Evolutionary conservation across 2,888 invertebrate genomes (phyloP).

Genomic region (Eupelmus urozonus): DNA sequence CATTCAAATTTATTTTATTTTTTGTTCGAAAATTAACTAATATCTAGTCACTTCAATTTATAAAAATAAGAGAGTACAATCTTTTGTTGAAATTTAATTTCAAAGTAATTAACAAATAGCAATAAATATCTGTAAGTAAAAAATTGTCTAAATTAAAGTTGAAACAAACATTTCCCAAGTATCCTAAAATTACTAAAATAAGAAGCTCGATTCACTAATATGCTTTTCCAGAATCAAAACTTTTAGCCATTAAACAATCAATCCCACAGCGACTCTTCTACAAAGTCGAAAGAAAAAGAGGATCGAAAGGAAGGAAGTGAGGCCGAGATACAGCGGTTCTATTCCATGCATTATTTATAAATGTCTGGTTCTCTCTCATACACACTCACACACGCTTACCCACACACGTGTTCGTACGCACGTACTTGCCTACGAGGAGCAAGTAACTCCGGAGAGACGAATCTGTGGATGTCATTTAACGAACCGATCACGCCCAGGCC

Average conservation of each 20-base stretch:
- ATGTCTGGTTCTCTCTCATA: neutral
- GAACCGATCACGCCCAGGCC: constrained; percentile 52
- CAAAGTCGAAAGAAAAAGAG: neutral
- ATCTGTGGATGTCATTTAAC: constrained; percentile 45
- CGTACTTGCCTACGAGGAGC: neutral
- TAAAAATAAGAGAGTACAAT: no score
- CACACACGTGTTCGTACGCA: neutral
- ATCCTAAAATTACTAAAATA: no score
- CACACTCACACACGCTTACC: neutral
- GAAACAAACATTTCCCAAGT: no score
- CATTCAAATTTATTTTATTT: no score
- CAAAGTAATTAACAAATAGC: no score
- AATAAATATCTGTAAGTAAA: no score
- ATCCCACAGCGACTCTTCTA: neutral
- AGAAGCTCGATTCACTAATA: no score
- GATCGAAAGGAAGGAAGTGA: neutral
- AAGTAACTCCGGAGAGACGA: neutral
- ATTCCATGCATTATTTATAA: constrained; percentile 46
- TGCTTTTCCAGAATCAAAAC: no score
- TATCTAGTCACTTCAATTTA: no score
- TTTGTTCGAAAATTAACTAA: no score
- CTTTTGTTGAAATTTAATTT: no score
- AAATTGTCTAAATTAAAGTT: no score
- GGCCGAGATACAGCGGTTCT: constrained; percentile 32
- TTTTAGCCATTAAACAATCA: neutral